Base-by-base conservation (phyloP, 2,797 vertebrate genomes). In the Manis javanica region DNA sequence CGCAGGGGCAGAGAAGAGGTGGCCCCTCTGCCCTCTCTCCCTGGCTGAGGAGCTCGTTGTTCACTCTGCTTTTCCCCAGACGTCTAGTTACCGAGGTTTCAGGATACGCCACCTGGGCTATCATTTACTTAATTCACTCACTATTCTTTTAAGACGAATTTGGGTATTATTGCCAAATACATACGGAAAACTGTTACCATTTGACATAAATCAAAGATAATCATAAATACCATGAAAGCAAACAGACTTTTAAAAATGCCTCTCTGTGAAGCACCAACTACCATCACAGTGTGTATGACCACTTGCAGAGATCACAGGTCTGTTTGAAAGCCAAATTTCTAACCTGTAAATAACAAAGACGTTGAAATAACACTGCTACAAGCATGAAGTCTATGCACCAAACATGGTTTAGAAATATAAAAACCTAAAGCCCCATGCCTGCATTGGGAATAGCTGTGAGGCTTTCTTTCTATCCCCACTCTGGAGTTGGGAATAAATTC, bases 1-100 rank as follows among this genome's bases (percentile, higher is more conserved):
- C 1, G 0, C 2, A 5, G n/a, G 21, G 3, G 4, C 31, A 23
- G 42, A 23, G 14, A 29, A 0, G 1, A 37, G 23, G 5, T 7
- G 21, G 46, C 46, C 46, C 46, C 46, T 12, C 46, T 46, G 7
- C 31, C 14, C 5, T 2, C 39, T 11, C 13, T 69, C 29, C 46
- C 37, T 34, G 21, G 49, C 3, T 9, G 0, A 59, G 34, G 21
- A 57, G 3, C 24, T 31, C 6, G 0, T 12, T 23, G 42, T n/a
- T 18, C 42, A 8, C 16, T 6, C 0, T 1, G 8, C 7, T 0
- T 26, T 18, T 39, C 64, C 42, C 31, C 11, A 10, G 46, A 10
- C 11, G 46, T 46, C 46, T 46, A 46, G 11, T 46, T 46, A 46
- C 46, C 46, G 12, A 46, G 46, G 46, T 46, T 10, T 46, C 12